Percentiles rank a stretch among this genome's conserved stretches.
Conservation (phyloP, 2,888 invertebrate species). For the Darwinula stevensoni region DNA sequence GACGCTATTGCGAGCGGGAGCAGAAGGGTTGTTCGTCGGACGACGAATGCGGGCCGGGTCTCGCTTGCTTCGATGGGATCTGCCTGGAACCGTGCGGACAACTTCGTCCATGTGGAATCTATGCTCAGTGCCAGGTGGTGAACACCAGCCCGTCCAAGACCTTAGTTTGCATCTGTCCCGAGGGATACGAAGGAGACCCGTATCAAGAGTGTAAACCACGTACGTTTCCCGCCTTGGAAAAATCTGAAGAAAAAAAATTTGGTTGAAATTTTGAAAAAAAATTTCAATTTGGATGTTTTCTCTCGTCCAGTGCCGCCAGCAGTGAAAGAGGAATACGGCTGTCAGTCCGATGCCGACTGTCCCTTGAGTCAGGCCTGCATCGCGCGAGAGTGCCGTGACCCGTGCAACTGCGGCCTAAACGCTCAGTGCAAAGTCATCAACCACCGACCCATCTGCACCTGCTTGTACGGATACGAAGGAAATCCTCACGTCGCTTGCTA, state of each 20-base stretch:
- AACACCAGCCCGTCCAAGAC: slow-evolving; percentile 22
- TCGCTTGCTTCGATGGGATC: slow-evolving; percentile 27
- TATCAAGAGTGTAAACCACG: slow-evolving; percentile 46
- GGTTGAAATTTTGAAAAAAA: too few relatives aligned
- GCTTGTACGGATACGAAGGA: slow-evolving; percentile 51
- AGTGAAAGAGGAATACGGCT: slow-evolving; percentile 23
- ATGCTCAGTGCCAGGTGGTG: slow-evolving; percentile 36
- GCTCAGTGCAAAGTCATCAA: slow-evolving; percentile 49
- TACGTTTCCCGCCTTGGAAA: slow-evolving; percentile 20
- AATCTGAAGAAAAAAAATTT: too few relatives aligned
- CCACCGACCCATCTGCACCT: slow-evolving; percentile 61
- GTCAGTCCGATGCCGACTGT: slow-evolving; percentile 49
- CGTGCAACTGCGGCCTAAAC: slow-evolving; percentile 56
- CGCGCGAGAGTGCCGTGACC: slow-evolving; percentile 53
- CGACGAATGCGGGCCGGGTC: slow-evolving; percentile 12
- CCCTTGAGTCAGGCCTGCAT: slow-evolving; percentile 46
- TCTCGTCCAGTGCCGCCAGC: background rate
- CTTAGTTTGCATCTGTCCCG: slow-evolving; percentile 23
- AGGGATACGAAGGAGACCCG: slow-evolving; percentile 12
- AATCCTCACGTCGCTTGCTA: slow-evolving; percentile 50
- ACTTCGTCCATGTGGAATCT: slow-evolving; percentile 16
- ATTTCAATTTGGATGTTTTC: background rate
- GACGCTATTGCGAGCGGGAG: slow-evolving; percentile 26
- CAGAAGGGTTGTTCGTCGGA: slow-evolving; percentile 28
- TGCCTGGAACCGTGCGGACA: slow-evolving; percentile 34